These are phyloP conservation scores for Yoshiicerus persimilis DNA, from an alignment of 1,140 invertebrate species.

Conservation along the genomic window DNA sequence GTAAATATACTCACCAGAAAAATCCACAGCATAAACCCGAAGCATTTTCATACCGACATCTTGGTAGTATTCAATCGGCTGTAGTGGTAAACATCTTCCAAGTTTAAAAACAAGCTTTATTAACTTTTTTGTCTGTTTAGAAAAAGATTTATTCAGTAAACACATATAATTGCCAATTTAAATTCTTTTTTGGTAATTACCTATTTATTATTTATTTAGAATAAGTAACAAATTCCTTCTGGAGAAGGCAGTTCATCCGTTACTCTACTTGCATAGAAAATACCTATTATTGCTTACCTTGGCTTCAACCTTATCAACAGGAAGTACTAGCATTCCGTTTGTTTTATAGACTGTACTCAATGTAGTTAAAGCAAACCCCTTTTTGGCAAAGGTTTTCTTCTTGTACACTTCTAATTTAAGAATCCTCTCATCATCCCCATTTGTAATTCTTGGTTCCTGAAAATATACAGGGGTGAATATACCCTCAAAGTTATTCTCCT, in stretches of 20 bases:
- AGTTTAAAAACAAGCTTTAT: conserved; percentile 19
- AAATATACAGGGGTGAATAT: not conserved
- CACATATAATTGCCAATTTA: too few relatives aligned
- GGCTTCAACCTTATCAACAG: conserved; percentile 29
- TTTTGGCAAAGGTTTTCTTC: conserved; percentile 23
- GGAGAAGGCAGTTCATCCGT: too few relatives aligned
- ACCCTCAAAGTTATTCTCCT: not conserved
- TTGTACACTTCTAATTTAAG: conserved; percentile 42
- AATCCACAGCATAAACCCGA: conserved; percentile 38
- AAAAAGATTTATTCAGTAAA: not conserved
- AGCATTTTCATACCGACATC: conserved; percentile 32
- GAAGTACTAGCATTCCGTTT: conserved; percentile 31
- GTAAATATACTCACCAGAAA: conserved; percentile 31
- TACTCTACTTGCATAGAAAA: not conserved
- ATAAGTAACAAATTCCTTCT: too few relatives aligned
- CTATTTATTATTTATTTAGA: too few relatives aligned
- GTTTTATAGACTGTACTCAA: conserved; percentile 31
- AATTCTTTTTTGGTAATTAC: too few relatives aligned
- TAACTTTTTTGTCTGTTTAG: not conserved
- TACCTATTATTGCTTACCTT: conserved; percentile 27
- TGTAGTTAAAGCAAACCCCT: conserved; percentile 42
- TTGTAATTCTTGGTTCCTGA: not conserved
- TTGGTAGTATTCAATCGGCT: conserved; percentile 38
- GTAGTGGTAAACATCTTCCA: conserved; percentile 32
- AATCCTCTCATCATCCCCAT: conserved; percentile 39